A percentile compares a stretch with the other conserved stretches of the same genome.
These are phyloP conservation scores for Caradrina kadenii DNA, from an alignment of 2,888 invertebrate genomes.

Conservation along the genomic window DNA sequence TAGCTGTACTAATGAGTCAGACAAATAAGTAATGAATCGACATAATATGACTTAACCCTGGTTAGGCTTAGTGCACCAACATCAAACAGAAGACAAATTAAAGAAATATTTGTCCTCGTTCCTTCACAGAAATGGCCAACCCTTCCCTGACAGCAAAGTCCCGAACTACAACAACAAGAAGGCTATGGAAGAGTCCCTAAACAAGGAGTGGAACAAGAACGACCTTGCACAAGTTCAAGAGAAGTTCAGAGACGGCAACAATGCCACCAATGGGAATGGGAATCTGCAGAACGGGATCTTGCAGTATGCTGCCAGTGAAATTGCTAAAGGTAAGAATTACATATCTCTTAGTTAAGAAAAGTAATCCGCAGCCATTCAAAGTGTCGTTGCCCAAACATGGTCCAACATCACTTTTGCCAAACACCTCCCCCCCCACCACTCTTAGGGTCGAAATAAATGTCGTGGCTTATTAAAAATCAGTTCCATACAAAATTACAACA, in stretches of 20 bases:
- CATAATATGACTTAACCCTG: too few relatives aligned
- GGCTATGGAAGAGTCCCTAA: slow-evolving; percentile 83
- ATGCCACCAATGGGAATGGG: slow-evolving; percentile 78
- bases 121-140: slow-evolving; percentile 91
- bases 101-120: not conserved
- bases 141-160: slow-evolving; percentile 91
- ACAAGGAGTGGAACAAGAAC: slow-evolving; percentile 88
- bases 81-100: not conserved
- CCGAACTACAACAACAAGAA: slow-evolving; percentile 89
- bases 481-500: too few relatives aligned
- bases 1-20: too few relatives aligned
- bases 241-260: slow-evolving; percentile 81
- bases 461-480: too few relatives aligned
- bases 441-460: too few relatives aligned
- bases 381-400: too few relatives aligned
- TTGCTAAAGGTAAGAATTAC: slow-evolving; percentile 88
- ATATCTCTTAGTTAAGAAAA: too few relatives aligned
- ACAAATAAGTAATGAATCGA: too few relatives aligned
- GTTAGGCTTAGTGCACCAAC: not conserved
- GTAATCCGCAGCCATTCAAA: too few relatives aligned
- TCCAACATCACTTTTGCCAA: too few relatives aligned
- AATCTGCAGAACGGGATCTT: slow-evolving; percentile 87
- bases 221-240: slow-evolving; percentile 85
- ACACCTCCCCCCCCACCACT: too few relatives aligned
- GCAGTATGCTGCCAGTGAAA: slow-evolving; percentile 92